phyloP scores from a whole-genome alignment of 2,797 vertebrate genomes.

The Catamblyrhynchus diadema region DNA sequence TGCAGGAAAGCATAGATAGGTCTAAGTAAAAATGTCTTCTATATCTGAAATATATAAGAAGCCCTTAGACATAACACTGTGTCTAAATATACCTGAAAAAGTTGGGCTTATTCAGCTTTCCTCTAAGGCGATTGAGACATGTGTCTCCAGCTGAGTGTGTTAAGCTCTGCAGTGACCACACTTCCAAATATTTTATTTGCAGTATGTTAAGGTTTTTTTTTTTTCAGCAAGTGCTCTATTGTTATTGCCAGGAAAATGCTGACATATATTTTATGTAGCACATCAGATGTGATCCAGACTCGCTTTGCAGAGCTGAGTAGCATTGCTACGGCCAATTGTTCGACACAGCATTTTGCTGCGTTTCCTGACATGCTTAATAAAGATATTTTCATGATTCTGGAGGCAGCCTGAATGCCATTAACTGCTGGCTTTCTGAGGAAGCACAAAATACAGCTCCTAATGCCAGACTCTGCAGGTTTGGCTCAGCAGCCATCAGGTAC shows the following conservation, averaged over 20 bases:
- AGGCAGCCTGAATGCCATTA: conserved; percentile 52
- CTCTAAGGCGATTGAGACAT: not conserved
- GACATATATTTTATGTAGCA: conserved; percentile 43
- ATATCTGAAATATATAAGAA: not conserved
- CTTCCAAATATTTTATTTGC: conserved; percentile 33
- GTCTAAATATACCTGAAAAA: not conserved
- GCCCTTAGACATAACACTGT: not conserved
- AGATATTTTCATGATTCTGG: conserved; percentile 42
- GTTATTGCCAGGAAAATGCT: conserved; percentile 32
- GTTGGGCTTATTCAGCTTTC: not conserved
- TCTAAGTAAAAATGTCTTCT: not conserved
- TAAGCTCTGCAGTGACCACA: not conserved
- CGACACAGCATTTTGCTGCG: not conserved
- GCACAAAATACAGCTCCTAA: not conserved
- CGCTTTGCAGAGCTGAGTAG: conserved; percentile 21
- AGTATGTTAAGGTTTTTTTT: not conserved
- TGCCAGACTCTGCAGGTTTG: conserved; percentile 42
- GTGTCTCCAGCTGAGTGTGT: not conserved
- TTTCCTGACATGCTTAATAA: conserved; percentile 62
- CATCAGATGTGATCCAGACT: conserved; percentile 42
- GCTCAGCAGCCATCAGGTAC: not conserved
- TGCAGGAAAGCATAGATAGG: not conserved
- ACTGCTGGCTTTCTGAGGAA: conserved; percentile 14
- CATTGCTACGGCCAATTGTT: conserved; percentile 45
- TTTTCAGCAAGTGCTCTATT: not conserved